phyloP scores from a whole-genome alignment of 2,797 vertebrate species.

The Aselliscus stoliczkanus region DNA sequence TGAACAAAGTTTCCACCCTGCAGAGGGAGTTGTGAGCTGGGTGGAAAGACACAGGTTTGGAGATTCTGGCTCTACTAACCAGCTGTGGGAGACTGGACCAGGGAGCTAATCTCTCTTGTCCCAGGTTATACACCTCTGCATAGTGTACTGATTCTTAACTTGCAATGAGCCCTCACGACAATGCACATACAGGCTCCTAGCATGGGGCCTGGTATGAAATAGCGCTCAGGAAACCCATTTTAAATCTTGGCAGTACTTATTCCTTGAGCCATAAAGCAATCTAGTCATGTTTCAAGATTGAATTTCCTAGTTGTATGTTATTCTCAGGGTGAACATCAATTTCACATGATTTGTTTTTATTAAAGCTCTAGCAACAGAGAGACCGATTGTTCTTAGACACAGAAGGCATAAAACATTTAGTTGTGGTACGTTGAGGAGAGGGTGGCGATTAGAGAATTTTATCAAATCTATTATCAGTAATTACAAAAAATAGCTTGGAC shows the following conservation, averaged over 20 bases:
- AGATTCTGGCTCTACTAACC: background rate
- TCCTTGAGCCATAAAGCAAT: background rate
- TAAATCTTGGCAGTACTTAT: constrained; percentile 12
- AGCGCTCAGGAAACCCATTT: constrained; percentile 9
- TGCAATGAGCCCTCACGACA: background rate
- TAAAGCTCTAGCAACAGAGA: constrained; percentile 17
- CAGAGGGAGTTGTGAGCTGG: background rate
- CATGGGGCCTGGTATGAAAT: background rate
- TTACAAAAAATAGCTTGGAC: constrained; percentile 50
- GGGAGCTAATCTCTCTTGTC: background rate
- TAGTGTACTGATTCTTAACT: background rate
- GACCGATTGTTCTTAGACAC: background rate
- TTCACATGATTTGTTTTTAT: background rate
- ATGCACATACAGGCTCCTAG: background rate
- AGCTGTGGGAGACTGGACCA: background rate
- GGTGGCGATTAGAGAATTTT: constrained; percentile 62
- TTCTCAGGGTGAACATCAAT: constrained; percentile 29
- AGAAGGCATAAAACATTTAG: background rate
- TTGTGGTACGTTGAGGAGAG: background rate
- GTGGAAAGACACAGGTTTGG: background rate
- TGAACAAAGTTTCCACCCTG: background rate
- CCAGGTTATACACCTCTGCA: background rate
- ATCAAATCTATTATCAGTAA: constrained; percentile 59
- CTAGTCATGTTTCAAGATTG: constrained; percentile 22
- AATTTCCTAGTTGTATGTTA: constrained; percentile 16